Conservation (phyloP, 2,797 vertebrate genomes). For the Kryptolebias ocellatus region DNA sequence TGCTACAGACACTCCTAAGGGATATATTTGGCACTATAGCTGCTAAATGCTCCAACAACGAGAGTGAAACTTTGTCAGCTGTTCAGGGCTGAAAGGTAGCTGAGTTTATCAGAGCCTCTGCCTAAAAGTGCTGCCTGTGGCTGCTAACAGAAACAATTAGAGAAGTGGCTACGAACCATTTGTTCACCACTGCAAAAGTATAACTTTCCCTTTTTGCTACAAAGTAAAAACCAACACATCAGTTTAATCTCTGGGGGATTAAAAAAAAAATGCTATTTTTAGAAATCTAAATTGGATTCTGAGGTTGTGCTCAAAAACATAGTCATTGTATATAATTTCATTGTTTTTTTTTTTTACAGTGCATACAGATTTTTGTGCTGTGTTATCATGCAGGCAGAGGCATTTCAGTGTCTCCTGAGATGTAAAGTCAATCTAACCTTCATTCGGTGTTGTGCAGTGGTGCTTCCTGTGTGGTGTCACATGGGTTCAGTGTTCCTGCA, state of each 20-base stretch:
- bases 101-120: slow-evolving; percentile 13
- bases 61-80: slow-evolving; percentile 36
- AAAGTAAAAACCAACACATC: neutral
- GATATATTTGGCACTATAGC: slow-evolving; percentile 38
- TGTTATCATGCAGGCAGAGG: neutral
- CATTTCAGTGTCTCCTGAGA: slow-evolving; percentile 10
- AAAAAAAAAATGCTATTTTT: neutral
- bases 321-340: neutral
- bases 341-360: slow-evolving; percentile 3
- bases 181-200: neutral
- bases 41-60: slow-evolving; percentile 35
- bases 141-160: slow-evolving; percentile 20
- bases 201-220: neutral
- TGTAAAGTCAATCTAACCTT: slow-evolving; percentile 21
- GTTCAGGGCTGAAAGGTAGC: slow-evolving; percentile 14
- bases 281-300: slow-evolving; percentile 8
- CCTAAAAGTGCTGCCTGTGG: slow-evolving; percentile 24
- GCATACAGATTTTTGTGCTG: neutral
- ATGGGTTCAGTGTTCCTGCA: slow-evolving; percentile 20
- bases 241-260: neutral
- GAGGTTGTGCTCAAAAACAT: neutral
- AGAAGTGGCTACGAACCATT: neutral
- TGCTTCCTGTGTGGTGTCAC: slow-evolving; percentile 13
- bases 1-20: slow-evolving; percentile 20
- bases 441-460: neutral